Conservation (phyloP, 1,140 invertebrate species). For the Plectrocnemia conspersa region DNA sequence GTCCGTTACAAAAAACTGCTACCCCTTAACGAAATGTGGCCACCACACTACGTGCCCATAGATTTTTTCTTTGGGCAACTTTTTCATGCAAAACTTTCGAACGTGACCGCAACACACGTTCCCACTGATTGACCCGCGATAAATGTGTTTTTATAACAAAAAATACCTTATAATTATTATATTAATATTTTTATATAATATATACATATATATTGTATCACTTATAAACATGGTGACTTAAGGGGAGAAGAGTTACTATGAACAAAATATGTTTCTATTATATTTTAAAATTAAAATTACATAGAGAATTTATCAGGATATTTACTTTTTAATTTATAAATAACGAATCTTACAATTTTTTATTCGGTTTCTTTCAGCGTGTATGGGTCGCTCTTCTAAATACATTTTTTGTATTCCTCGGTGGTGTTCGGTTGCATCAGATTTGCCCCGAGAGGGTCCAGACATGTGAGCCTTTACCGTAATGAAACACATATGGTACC, state of each 20-base stretch:
- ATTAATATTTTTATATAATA: too few species aligned
- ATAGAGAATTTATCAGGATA: neutral
- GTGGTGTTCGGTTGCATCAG: neutral
- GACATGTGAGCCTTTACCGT: conserved; percentile 24
- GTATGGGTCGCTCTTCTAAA: neutral
- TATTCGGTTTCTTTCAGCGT: neutral
- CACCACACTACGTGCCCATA: conserved; percentile 17
- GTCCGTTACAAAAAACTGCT: conserved; percentile 33
- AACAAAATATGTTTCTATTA: neutral
- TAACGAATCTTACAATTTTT: too few species aligned
- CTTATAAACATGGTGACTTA: too few species aligned
- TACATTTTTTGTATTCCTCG: neutral
- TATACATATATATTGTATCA: too few species aligned
- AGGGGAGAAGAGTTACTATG: neutral
- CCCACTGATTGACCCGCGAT: too few species aligned
- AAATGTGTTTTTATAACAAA: too few species aligned
- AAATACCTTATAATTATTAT: too few species aligned
- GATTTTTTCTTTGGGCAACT: conserved; percentile 1
- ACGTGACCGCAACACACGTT: neutral
- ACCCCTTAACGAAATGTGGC: conserved; percentile 29
- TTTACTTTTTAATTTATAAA: too few species aligned
- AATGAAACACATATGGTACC: conserved; percentile 32
- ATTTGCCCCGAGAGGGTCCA: neutral
- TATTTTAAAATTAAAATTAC: neutral
- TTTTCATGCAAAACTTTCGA: conserved; percentile 3